Base-by-base conservation (phyloP, 2,888 invertebrate genomes). In the Lymantria dispar region DNA sequence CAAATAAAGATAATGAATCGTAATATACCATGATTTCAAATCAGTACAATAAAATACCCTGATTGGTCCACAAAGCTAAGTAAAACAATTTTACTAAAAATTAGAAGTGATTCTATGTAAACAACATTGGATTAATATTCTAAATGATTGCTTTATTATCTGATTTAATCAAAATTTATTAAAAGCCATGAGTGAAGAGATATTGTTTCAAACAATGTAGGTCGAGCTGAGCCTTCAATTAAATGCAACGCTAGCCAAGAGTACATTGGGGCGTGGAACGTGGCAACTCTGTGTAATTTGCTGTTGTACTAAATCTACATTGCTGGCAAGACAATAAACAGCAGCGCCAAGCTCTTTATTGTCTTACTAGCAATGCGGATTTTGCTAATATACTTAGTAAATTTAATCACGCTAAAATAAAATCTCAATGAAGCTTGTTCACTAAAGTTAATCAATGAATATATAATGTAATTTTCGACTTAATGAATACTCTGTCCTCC, bases 191-290 rank as follows among this genome's bases (percentile, higher is more conserved):
- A 39, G 43, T 45, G 38, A 50, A 43, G 56, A 51, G 55, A 53
- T 56, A 50, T 58, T 54, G 52, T 54, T 61, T 61, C 52, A 61
- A 65, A 66, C 72, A 70, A 60, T 62, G 62, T 60, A 54, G 59
- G 62, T 61, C 53, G 54, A 54, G 39, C 46, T 52, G 61, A 54
- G 59, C 56, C 64, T 68, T 64, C 63, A 71, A 72, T 74, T 72
- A 72, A 64, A 63, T 70, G 66, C 68, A 58, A 58, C 53, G 60
- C 50, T 58, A 60, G 60, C 58, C 56, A 52, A 59, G 50, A 48
- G 40, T 38, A 46, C 47, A 45, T 49, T 11, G 33, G 48, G 54
- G 48, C 50, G 40, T 30, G 36, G 52, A 49, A 46, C 29, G 47
- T 52, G 42, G 43, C 12, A 50, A 46, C 47, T 40, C 33, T 54